Evolutionary conservation across 2,797 vertebrate genomes (phyloP), one percentile per base, ranked within the genome.

Genomic region (Bovichtus variegatus): DNA sequence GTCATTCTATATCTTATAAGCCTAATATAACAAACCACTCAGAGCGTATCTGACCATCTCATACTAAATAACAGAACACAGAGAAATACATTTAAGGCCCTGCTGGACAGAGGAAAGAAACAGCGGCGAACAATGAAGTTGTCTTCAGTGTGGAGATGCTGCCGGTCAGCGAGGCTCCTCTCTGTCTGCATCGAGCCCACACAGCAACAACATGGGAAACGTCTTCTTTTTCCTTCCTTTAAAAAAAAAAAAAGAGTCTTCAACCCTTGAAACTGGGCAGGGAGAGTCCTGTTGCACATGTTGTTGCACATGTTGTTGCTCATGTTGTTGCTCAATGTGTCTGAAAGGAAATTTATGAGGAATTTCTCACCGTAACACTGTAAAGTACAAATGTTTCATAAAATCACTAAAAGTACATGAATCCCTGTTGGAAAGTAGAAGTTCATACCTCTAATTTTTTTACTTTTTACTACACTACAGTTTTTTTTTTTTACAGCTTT

Each of bases 161-260:
- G 57, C 41, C 3, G 65, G 43, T 76, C 74, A 58, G 18, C 36
- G 15, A 54, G 80, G 73, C 90, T 81, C 81, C 81, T 81, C 50
- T 64, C 61, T 80, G 83, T 87, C 84, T 87, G 77, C 68, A 64
- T 50, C 41, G 59, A 77, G 67, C 71, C 54, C 89, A 80, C 75
- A 85, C 73, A 64, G 71, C 75, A 74, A 59, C 73, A 64, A 74
- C 60, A 79, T 77, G 83, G 76, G 78, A 87, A 88, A 89, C 65
- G 53, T 83, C 58, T 78, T 50, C 31, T 31, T 57, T n/a, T 8
- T n/a, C 3, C 6, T n/a, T 31, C n/a, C n/a, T n/a, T 27, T 27
- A 3, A 23, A 58, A 47, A 34, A 40, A 50, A 3, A 23, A 58
- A 47, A 34, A 40, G 50, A 40, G 50, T 54, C 67, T 76, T 54